Conservation (phyloP, 2,888 invertebrate species). For the Plebejus anna region DNA sequence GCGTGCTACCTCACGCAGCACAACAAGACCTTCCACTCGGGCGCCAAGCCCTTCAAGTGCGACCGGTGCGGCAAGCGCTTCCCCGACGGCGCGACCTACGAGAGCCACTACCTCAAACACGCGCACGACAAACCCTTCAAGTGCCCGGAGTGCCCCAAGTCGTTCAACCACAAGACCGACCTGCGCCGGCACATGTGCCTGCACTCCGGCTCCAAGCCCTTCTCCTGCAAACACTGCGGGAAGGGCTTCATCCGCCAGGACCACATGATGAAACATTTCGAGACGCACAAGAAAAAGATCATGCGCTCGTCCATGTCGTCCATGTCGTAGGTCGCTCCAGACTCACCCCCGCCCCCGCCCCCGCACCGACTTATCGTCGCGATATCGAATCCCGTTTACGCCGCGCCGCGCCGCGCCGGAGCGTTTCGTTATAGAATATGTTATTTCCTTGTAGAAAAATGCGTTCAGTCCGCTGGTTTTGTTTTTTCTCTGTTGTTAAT, state of each 20-base stretch:
- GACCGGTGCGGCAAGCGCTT: conserved; percentile 92
- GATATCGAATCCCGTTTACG: not conserved
- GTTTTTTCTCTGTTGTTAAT: conserved; percentile 69
- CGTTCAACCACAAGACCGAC: conserved; percentile 95
- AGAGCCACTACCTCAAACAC: conserved; percentile 88
- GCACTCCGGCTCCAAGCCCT: conserved; percentile 92
- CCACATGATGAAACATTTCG: conserved; percentile 93
- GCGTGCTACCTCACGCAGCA: conserved; percentile 94
- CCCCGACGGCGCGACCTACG: conserved; percentile 84
- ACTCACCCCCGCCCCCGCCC: not conserved
- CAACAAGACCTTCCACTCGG: conserved; percentile 93
- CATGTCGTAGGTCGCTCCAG: conserved; percentile 30
- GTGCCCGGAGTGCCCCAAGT: conserved; percentile 91
- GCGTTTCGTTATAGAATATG: conserved; percentile 44
- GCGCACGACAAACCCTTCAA: conserved; percentile 91
- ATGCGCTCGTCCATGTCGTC: conserved; percentile 54
- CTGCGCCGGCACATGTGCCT: conserved; percentile 91
- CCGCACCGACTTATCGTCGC: not conserved
- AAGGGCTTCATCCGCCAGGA: conserved; percentile 95
- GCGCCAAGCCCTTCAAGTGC: conserved; percentile 92
- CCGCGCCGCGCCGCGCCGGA: conserved; percentile 37
- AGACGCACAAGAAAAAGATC: conserved; percentile 86
- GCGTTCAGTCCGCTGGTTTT: conserved; percentile 56
- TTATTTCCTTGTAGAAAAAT: conserved; percentile 44
- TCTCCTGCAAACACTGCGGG: conserved; percentile 88